Percentiles rank a stretch among this genome's conserved stretches.
These are phyloP conservation scores for Tyrophagus putrescentiae DNA, from an alignment of 1,140 invertebrate species.

Conservation along the genomic window DNA sequence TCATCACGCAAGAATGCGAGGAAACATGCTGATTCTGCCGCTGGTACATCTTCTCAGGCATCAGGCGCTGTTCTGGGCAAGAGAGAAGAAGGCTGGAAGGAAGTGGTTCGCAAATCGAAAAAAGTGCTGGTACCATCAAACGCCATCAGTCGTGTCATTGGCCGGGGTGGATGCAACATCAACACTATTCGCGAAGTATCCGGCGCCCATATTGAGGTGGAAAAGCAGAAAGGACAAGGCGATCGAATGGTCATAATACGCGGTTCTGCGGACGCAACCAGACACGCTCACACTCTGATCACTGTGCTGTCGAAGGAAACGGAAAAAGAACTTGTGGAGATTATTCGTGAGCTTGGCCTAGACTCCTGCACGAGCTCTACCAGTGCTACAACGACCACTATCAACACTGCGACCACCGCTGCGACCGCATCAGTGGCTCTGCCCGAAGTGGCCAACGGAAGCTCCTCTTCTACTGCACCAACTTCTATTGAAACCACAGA, in stretches of 20 bases:
- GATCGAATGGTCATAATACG: conserved; percentile 86
- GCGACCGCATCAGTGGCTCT: neutral
- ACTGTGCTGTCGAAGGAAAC: conserved; percentile 75
- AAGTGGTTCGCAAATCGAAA: conserved; percentile 71
- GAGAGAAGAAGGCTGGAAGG: conserved; percentile 90
- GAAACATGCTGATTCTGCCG: neutral
- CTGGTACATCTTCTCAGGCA: neutral
- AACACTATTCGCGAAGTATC: conserved; percentile 87
- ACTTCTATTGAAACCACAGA: too few species aligned
- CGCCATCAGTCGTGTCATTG: conserved; percentile 88
- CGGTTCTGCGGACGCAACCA: conserved; percentile 73
- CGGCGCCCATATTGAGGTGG: conserved; percentile 91
- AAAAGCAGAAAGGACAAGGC: conserved; percentile 87
- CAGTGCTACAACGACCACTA: neutral
- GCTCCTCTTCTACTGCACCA: too few species aligned
- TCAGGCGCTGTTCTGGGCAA: conserved; percentile 31
- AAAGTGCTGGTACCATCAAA: conserved; percentile 82
- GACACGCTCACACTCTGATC: conserved; percentile 72
- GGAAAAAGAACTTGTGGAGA: conserved; percentile 71
- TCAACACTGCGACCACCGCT: neutral
- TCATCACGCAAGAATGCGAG: neutral
- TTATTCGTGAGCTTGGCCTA: conserved; percentile 50
- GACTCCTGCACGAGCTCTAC: conserved; percentile 5
- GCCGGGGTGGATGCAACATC: conserved; percentile 86
- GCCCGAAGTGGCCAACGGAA: neutral